These are phyloP conservation scores for Hydractinia echinata DNA, from an alignment of 30 jellyfish, hydroid and myxozoan species.

Conservation along the genomic window DNA sequence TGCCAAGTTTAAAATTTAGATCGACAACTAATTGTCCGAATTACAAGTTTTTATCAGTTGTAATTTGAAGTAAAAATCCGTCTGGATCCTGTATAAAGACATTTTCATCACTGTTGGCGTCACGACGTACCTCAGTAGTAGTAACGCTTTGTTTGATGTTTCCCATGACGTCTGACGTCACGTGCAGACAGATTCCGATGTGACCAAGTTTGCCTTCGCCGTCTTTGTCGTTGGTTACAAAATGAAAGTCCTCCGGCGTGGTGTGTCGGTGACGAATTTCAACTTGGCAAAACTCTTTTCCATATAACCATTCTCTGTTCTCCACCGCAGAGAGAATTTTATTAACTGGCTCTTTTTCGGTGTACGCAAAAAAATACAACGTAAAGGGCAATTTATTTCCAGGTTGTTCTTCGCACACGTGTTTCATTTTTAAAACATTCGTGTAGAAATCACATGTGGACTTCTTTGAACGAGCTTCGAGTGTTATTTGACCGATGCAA, in stretches of 20 bases:
- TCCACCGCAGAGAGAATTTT: background rate
- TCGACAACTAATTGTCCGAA: no score
- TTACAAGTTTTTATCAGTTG: no score
- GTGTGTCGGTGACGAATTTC: constrained; percentile 4
- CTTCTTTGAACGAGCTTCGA: background rate
- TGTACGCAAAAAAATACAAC: background rate
- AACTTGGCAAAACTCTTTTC: background rate
- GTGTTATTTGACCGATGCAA: background rate
- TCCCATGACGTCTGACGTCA: background rate
- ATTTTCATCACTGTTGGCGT: background rate
- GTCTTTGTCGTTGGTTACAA: background rate
- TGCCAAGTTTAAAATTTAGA: no score
- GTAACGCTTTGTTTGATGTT: background rate
- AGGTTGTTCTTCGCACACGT: constrained; percentile 7
- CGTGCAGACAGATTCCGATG: constrained; percentile 9
- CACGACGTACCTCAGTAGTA: background rate
- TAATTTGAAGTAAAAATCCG: background rate
- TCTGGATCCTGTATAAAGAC: background rate
- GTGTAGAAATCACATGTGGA: background rate
- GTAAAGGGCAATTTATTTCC: background rate
- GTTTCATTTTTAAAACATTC: constrained; percentile 1
- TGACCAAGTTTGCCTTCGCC: constrained; percentile 15
- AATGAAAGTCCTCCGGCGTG: background rate
- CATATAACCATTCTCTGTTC: constrained; percentile 13
- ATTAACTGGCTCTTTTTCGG: background rate